Base-by-base conservation (phyloP, 2,888 invertebrate species). In the Tetanocera ferruginea region DNA sequence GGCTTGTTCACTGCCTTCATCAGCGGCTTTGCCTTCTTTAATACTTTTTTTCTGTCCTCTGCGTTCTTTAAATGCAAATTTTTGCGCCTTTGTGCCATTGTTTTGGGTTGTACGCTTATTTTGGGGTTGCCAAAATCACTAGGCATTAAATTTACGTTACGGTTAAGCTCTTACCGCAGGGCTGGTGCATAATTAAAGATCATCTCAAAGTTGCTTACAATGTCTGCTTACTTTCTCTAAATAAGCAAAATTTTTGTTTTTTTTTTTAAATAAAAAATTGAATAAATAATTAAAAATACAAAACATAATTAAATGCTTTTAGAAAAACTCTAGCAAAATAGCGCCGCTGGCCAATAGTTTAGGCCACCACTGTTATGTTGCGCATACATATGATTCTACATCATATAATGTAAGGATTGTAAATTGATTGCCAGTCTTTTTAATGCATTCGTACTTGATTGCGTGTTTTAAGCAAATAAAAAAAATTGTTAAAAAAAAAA, bases 61-160 rank as follows among this genome's bases (percentile, higher is more conserved):
- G 28, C 2, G 62, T 43, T 76, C 71, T 34, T 69, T 37, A 43
- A 23, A 72, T 37, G 37, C 75, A 60, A 70, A 55, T 64, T 49
- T 60, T 71, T 71, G 23, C 23, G 55, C 9, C 43, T 43, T 76
- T 51, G 14, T 43, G 5, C 34, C 67, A 51, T 43, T 78, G 43
- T 72, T 74, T 49, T 17, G 9, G 70, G 34, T 66, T 34, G 25
- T 14, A 31, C 34, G n/a, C 64, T 49, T 17, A 51, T 71, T 25
- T 52, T 55, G 43, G 57, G 19, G 49, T 70, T 64, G 70, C 49
- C 60, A 55, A 49, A 66, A 75, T 75, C 70, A 78, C 52, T 43
- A 57, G 66, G 51, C 78, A 76, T 78, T 73, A 76, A 78, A 78
- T 78, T 76, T 57, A 31, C 37, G 72, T 67, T 62, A 8, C 64